Conservation (phyloP, 2,797 vertebrate genomes). For the Crenichthys baileyi region DNA sequence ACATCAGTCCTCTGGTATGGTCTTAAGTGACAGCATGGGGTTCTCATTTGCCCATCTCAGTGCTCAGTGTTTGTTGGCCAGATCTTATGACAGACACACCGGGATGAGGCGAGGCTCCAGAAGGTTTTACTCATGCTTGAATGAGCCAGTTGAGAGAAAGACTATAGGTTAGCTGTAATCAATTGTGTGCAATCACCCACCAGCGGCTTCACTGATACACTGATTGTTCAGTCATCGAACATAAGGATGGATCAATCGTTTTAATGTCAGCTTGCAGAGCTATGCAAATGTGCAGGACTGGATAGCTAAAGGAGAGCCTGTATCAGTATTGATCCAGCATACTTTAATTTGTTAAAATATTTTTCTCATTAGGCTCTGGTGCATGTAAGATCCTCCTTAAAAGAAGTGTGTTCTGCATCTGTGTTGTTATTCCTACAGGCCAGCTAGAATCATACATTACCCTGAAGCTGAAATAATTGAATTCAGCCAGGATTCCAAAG, state of each 20-base stretch:
- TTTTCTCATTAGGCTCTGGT: background rate
- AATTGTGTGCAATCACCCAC: conserved; percentile 61
- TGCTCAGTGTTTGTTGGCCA: conserved; percentile 28
- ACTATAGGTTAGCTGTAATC: conserved; percentile 53
- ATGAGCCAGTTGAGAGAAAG: conserved; percentile 27
- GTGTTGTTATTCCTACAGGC: background rate
- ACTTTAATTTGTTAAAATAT: conserved; percentile 1
- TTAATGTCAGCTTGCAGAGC: conserved; percentile 33
- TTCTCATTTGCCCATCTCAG: conserved; percentile 56
- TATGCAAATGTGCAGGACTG: conserved; percentile 3
- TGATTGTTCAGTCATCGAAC: conserved; percentile 63
- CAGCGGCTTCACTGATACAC: conserved; percentile 54
- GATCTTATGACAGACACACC: conserved; percentile 37
- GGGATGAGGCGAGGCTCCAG: conserved; percentile 8
- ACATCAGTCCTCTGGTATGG: conserved; percentile 34
- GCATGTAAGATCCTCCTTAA: background rate
- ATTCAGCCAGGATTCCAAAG: conserved; percentile 17
- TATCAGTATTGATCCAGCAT: background rate
- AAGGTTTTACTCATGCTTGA: background rate
- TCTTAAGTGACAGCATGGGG: conserved; percentile 61
- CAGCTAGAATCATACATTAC: conserved; percentile 22
- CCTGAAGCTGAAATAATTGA: conserved; percentile 22
- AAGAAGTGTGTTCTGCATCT: background rate
- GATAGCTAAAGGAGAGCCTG: background rate
- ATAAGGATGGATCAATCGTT: conserved; percentile 58